These are phyloP conservation scores for Phylloscopus whistleri DNA, from an alignment of 2,113 vertebrate genomes.

Conservation along the genomic window DNA sequence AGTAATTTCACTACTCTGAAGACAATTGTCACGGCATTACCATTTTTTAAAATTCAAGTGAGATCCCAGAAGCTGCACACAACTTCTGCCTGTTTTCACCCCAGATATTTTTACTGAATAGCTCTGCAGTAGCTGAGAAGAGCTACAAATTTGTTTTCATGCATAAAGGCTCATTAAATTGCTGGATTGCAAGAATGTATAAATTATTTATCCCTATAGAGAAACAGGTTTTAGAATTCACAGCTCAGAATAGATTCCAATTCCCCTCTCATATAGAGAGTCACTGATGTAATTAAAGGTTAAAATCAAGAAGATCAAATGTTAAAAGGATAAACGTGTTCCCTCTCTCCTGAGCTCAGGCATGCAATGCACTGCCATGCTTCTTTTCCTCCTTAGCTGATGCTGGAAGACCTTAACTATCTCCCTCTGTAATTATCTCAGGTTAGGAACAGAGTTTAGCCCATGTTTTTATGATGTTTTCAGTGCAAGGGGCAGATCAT, in stretches of 20 bases:
- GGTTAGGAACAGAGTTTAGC: background rate
- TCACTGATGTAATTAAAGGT: slow-evolving; percentile 54
- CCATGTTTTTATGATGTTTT: background rate
- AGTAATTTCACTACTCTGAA: background rate
- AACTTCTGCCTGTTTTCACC: background rate
- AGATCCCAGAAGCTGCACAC: background rate
- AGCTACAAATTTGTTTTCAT: slow-evolving; percentile 33
- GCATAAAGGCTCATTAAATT: slow-evolving; percentile 34
- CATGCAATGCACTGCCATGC: background rate
- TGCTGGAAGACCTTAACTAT: background rate
- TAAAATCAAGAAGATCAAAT: slow-evolving; percentile 30
- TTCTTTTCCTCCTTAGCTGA: background rate
- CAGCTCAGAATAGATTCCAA: slow-evolving; percentile 16
- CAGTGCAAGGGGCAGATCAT: background rate
- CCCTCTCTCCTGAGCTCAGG: background rate
- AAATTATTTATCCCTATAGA: slow-evolving; percentile 54
- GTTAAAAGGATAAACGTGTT: slow-evolving; percentile 26
- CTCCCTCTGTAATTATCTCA: background rate
- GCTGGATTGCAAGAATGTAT: slow-evolving; percentile 13
- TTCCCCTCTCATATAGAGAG: background rate
- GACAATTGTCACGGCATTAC: background rate
- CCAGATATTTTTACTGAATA: background rate
- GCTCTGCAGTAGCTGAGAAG: background rate
- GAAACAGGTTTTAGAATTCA: slow-evolving; percentile 26
- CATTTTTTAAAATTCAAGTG: background rate